Evolutionary conservation across 2,888 invertebrate species (phyloP).

Genomic region (Catocala fraxini): DNA sequence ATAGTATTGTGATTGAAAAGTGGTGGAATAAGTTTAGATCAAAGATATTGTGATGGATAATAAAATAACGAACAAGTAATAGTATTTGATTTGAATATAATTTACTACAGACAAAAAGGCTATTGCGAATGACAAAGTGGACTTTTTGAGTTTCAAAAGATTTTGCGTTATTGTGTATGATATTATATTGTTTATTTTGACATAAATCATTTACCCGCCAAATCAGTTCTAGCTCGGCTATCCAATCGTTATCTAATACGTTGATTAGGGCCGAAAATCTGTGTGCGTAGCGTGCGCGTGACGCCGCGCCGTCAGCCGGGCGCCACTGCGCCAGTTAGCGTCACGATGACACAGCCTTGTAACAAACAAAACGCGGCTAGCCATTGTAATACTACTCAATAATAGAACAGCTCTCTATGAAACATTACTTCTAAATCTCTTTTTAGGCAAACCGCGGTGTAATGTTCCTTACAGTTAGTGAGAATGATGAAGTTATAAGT

Average conservation of each 20-base stretch:
- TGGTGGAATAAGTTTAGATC: no score
- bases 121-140: no score
- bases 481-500: no score
- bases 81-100: no score
- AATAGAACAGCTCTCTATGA: slow-evolving; percentile 14
- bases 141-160: no score
- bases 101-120: no score
- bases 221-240: background rate
- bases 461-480: no score
- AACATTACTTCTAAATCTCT: slow-evolving; percentile 11
- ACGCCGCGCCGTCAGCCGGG: slow-evolving; percentile 46
- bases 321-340: slow-evolving; percentile 54
- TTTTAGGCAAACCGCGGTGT: no score
- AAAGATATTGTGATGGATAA: no score
- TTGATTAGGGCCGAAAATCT: slow-evolving; percentile 42
- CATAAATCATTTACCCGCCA: background rate
- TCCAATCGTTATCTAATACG: slow-evolving; percentile 13
- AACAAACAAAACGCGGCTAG: slow-evolving; percentile 50
- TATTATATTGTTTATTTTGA: background rate
- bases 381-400: slow-evolving; percentile 41
- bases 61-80: no score
- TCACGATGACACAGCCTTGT: slow-evolving; percentile 57
- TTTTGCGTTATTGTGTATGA: no score
- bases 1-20: no score
- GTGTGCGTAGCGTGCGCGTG: slow-evolving; percentile 28